Evolutionary conservation across 2,888 invertebrate genomes (phyloP), one percentile per base, ranked within the genome.

Genomic region (Pheosia tremula): DNA sequence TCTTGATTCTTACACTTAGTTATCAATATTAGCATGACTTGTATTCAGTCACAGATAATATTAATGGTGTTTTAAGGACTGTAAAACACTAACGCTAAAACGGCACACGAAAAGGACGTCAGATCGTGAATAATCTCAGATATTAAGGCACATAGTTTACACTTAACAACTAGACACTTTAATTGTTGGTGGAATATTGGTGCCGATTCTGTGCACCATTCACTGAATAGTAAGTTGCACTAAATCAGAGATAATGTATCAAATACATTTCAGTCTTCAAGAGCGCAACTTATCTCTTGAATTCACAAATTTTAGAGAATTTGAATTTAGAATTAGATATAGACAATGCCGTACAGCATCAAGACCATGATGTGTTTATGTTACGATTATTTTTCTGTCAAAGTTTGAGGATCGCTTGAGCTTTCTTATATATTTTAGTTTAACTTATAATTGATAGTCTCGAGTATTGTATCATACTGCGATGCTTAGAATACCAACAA

Each of bases 111-210:
- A 50, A 79, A 73, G 72, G 77, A 77, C 75, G 81, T 90, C 90
- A 90, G 90, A 90, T 90, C 90, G 79, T 74, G 72, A 75, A 78
- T 86, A 87, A 90, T 89, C 85, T 90, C 89, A 80, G 80, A 85
- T 24, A 57, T 75, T 87, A 90, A 90, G 89, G 90, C 90, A 90
- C 90, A 82, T 87, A 60, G 64, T 67, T 75, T 62, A 75, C 74
- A 79, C 79, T 83, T 82, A 82, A 53, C 61, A 43, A 56, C 65
- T 69, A 73, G 11, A 68, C 58, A 50, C 62, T 11, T 38, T 11
- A 0, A 11, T 11, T 54, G 5, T 38, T 11, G 11, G 47, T 47
- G 47, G 47, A 47, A 47, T 47, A 47, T 47, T 47, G 47, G 47
- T 11, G 11, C 24, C 24, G 24, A 24, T 24, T 24, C 24, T 24